Base-by-base conservation (phyloP, 2,888 invertebrate species). In the Tanaodytes sp. region DNA sequence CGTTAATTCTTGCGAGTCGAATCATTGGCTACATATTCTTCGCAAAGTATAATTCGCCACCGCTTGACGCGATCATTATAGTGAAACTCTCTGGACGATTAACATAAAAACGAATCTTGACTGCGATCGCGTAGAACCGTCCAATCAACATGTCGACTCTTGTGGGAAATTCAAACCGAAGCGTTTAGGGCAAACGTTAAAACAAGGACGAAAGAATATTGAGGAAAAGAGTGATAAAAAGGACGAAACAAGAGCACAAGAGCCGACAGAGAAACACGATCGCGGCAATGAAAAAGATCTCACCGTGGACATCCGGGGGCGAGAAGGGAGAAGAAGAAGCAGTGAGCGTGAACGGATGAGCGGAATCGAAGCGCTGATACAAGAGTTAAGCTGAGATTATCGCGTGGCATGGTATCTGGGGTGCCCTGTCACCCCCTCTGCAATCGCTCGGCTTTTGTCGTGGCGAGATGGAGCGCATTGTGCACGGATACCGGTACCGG, bases 361-460 rank as follows among this genome's bases (percentile, higher is more conserved):
- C 65, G 57, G 58, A 71, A 65, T 63, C 62, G 63, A 64, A 67
- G 68, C 70, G 64, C 66, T 66, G 66, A 73, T 69, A 72, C 67
- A 67, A 63, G 72, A 74, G 72, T 71, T 73, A 66, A 71, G 65
- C 66, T 48, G 64, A 69, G 71, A 73, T 73, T 69, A 73, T 71
- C 68, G 73, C 70, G 69, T 67, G 71, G 73, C 68, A 69, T 67
- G 71, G 65, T 71, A 75, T 73, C 72, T 73, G 58, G 71, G 73
- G 73, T 71, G 72, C 66, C 43, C 65, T 73, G 68, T 71, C 72
- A 71, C 71, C 68, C 71, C 70, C 66, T 65, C 61, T 55, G 57
- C 65, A 46, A 39, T 63, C 57, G 43, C 42, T 45, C 63, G 40
- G 46, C 37, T 48, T 54, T 45, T 57, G 57, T 62, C 48, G 57